Conservation (phyloP, 1,140 invertebrate species). For the Limonius californicus region DNA sequence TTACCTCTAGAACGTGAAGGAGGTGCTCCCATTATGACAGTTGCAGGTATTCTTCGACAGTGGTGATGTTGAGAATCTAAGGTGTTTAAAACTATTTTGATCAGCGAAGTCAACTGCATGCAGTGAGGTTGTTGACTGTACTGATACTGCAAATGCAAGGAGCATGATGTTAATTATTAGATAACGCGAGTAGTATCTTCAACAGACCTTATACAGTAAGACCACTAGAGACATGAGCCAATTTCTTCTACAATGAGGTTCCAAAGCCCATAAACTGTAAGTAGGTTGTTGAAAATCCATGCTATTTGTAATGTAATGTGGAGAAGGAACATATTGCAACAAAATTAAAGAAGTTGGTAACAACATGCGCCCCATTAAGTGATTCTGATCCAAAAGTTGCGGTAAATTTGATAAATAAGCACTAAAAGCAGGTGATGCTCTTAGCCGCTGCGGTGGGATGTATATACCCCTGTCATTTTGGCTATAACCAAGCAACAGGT, state of each 20-base stretch:
- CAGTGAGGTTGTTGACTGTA: constrained; percentile 80
- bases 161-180: neutral
- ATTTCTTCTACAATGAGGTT: constrained; percentile 76
- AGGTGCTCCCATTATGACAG: constrained; percentile 65
- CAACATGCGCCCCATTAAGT: constrained; percentile 82
- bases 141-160: constrained; percentile 83
- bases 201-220: constrained; percentile 87
- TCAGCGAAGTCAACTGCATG: constrained; percentile 73
- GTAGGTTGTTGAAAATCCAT: constrained; percentile 56
- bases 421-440: constrained; percentile 90
- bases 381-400: constrained; percentile 92
- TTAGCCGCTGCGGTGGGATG: constrained; percentile 79
- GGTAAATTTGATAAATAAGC: constrained; percentile 91
- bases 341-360: constrained; percentile 81
- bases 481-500: constrained; percentile 87
- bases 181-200: too few species aligned
- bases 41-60: constrained; percentile 75
- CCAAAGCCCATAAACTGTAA: constrained; percentile 86
- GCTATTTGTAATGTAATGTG: constrained; percentile 52
- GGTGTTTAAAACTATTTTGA: constrained; percentile 92
- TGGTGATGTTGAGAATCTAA: constrained; percentile 87
- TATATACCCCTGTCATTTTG: constrained; percentile 86
- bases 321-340: constrained; percentile 84
- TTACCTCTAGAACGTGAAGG: constrained; percentile 69
- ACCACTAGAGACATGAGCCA: constrained; percentile 95